Evolutionary conservation across 2,797 vertebrate genomes (phyloP), one percentile per base, ranked within the genome.

Genomic region (Synanceia verrucosa): DNA sequence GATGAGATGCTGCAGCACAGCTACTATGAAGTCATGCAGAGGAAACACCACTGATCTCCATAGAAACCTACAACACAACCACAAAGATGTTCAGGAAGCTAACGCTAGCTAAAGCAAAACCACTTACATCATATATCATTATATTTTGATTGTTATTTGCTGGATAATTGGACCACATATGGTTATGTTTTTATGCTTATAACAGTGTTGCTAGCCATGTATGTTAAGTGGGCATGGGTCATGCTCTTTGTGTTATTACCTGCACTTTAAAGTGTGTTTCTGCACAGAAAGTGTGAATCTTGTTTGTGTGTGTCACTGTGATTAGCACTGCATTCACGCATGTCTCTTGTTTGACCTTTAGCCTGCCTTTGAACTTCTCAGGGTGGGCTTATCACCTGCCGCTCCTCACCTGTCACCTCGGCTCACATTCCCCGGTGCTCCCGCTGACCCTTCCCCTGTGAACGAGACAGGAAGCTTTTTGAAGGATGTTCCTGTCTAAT

Each of bases 331-430:
- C 57, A 39, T 61, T 53, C 63, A 69, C 14, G 41, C 59, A 34
- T 79, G 86, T 86, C 73, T 88, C 73, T 56, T 46, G 59, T 86
- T 80, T 83, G 88, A 92, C 86, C 85, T 85, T 83, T 90, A 68
- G 46, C 58, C 69, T 65, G 66, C 74, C 84, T 84, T 81, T 87
- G 81, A 91, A 89, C 89, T 68, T 77, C 80, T 67, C 46, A 6
- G 4, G 29, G 34, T 44, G 57, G 61, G 81, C 85, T 91, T 90
- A 91, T 90, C 88, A 64, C 83, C 82, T 65, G 86, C 79, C 78
- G 60, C 87, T 88, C 79, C 70, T 75, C 76, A 63, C 76, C 79
- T 79, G 85, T 86, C 86, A 76, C 83, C 80, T 71, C 8, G 26
- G 58, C 75, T 77, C 50, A 65, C 67, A 77, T 68, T 76, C 64